Evolutionary conservation across 2,797 vertebrate genomes (phyloP), one percentile per base, ranked within the genome.

Genomic region (Sitta carolinensis): DNA sequence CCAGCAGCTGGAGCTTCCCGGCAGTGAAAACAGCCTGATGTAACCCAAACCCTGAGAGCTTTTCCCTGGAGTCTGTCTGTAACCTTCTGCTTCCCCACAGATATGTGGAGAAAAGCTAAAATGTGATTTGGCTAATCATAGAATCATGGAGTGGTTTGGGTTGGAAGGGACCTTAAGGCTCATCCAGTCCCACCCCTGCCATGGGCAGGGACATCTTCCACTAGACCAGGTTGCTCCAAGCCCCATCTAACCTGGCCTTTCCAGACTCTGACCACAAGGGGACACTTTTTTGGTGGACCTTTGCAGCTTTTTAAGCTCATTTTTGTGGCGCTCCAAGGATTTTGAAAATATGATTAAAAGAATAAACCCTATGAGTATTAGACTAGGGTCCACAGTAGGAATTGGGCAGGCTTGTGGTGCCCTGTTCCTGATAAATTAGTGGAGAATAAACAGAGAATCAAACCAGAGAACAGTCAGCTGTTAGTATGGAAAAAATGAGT

Each of bases 91-190:
- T 82, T n/a, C 23, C 20, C 26, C 42, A 13, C 36, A 2, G 51
- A 7, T 27, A 7, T 14, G 52, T 48, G 38, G 16, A 43, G 57
- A n/a, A 78, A 76, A 94, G 30, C 55, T 61, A 11, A 54, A 84
- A 62, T 2, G 11, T 1, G 2, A 69, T 81, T 72, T n/a, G 51
- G 6, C 7, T 54, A 0, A 13, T 74, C 5, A 1, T 21, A 29
- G 27, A 54, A 26, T n/a, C 61, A 10, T 13, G 36, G 54, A 50
- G n/a, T 55, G 26, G 47, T 54, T 54, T 66, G 47, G 19, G 27
- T 66, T 25, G 47, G 34, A 73, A 48, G 22, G 26, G 27, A 36
- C 26, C 19, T 18, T 32, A 18, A 73, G n/a, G 59, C 13, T 36
- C 5, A 4, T 54, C 16, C 40, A 14, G 13, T 58, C 11, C 29